These are phyloP conservation scores for Axea sp. DNA, from an alignment of 2,888 invertebrate genomes.

Conservation along the genomic window DNA sequence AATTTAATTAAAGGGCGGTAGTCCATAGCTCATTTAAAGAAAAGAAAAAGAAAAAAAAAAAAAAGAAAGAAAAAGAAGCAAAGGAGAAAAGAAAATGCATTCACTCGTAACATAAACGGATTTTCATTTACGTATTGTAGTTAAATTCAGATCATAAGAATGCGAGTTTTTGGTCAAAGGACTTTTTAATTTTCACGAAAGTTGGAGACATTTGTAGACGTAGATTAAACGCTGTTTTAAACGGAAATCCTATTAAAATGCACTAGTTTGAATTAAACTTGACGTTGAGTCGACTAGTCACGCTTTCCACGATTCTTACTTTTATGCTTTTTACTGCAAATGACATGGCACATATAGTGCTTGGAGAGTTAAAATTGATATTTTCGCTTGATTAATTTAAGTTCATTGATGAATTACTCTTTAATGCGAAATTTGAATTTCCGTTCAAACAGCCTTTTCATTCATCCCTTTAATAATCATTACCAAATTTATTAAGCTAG, in stretches of 20 bases:
- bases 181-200: constrained; percentile 42
- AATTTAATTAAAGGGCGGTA: no score
- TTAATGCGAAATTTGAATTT: background rate
- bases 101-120: no score
- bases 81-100: no score
- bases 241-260: constrained; percentile 49
- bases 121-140: no score
- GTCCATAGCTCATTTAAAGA: no score
- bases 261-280: constrained; percentile 41
- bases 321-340: constrained; percentile 16
- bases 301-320: constrained; percentile 18
- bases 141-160: constrained; percentile 23
- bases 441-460: no score
- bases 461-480: no score
- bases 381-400: constrained; percentile 14
- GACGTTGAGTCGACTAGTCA: constrained; percentile 29
- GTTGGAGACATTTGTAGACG: constrained; percentile 34
- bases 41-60: no score
- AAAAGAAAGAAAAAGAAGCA: no score
- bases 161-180: constrained; percentile 15
- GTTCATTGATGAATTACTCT: constrained; percentile 15
- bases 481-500: background rate
- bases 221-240: constrained; percentile 48
- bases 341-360: constrained; percentile 3
- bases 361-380: constrained; percentile 19